Percentiles rank a stretch among this genome's conserved stretches.
These are phyloP conservation scores for Chloebia gouldiae DNA, from an alignment of 2,113 vertebrate genomes.

Conservation along the genomic window DNA sequence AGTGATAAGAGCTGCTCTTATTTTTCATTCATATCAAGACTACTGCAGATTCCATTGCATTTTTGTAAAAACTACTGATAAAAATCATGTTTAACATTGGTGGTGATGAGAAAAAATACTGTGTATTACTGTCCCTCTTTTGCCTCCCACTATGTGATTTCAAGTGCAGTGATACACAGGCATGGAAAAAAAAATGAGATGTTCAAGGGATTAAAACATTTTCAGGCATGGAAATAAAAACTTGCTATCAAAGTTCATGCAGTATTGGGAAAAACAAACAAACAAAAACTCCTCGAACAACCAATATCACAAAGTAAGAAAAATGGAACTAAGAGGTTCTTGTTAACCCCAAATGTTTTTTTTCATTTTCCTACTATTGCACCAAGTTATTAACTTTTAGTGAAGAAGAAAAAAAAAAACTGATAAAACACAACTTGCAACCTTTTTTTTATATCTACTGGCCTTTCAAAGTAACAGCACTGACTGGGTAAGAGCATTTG, in stretches of 20 bases:
- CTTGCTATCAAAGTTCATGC: background rate
- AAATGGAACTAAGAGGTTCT: background rate
- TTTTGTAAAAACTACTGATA: background rate
- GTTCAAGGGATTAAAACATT: background rate
- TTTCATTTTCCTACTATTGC: background rate
- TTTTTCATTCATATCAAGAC: background rate
- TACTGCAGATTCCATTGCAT: background rate
- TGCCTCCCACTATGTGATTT: background rate
- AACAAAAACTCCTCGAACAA: background rate
- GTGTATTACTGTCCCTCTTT: background rate
- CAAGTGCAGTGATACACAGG: background rate
- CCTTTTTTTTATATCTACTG: background rate
- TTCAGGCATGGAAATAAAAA: background rate
- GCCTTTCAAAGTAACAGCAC: background rate
- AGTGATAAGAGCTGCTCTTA: background rate
- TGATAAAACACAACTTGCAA: background rate
- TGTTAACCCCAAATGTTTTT: background rate
- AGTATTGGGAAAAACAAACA: background rate
- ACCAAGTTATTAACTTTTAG: background rate
- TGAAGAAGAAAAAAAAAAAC: background rate
- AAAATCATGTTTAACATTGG: background rate
- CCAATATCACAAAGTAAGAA: background rate
- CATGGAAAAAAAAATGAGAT: background rate
- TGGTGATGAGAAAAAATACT: background rate
- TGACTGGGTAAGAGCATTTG: background rate